Base-by-base conservation (phyloP, 2,113 vertebrate species). In the Capricornis sumatraensis region DNA sequence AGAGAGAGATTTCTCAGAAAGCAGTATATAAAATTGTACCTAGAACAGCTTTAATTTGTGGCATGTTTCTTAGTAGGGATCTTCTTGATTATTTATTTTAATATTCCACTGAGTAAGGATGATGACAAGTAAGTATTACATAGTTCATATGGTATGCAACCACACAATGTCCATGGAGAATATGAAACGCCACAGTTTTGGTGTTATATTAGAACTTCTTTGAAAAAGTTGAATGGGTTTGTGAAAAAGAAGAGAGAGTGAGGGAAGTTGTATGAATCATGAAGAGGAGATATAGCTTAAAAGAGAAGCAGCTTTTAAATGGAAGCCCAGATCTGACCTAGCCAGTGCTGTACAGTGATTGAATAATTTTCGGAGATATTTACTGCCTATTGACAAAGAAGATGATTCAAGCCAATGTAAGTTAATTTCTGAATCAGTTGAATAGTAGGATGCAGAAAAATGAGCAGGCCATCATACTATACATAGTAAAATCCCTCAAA, bases 81-180 rank as follows among this genome's bases (percentile, higher is more conserved):
- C 98, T 97, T 45, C 88, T 98, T 97, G 97, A 58, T 97, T 99
- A 98, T 99, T 98, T 98, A 97, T 98, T 98, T 99, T 98, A 98
- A 98, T 98, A 98, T 97, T 98, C 95, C 96, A 21, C 92, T 40
- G 96, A 98, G 97, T 96, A 98, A 98, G 87, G 97, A 98, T 92
- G 98, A 98, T 98, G 98, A 98, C 98, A 99, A 98, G 97, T 96
- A 92, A 93, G 94, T 97, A 98, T 98, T 98, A 98, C 98, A 79
- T 97, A 98, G 91, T 96, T 74, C 76, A 96, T 74, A 78, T 1
- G 94, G 97, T 96, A 98, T 98, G 98, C 97, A 98, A 90, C 97
- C 98, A 97, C 91, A 95, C 96, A 78, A 97, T 97, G 95, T 98
- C 97, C 97, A 96, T 81, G 95, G 96, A 1, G 2, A 62, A 57